phyloP scores from a whole-genome alignment of 1,140 invertebrate genomes.

The Ectropis grisescens region DNA sequence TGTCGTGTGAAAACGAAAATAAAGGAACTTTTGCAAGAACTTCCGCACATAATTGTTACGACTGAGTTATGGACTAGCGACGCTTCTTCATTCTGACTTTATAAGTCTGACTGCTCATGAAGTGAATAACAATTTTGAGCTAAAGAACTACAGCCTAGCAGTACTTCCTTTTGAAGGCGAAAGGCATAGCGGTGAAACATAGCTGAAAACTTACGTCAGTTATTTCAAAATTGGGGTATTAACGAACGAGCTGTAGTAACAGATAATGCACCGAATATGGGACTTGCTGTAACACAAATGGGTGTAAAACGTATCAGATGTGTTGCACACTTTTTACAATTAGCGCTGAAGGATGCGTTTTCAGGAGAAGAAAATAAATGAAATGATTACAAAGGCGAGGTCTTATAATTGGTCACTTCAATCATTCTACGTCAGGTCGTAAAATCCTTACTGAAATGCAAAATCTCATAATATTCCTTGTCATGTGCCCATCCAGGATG shows the following conservation, averaged over 20 bases:
- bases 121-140: conserved; percentile 3
- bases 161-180: conserved; percentile 5
- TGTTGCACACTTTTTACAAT: conserved; percentile 7
- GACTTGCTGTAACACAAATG: conserved; percentile 2
- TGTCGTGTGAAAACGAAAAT: conserved; percentile 2
- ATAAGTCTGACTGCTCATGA: conserved; percentile 5
- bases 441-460: neutral
- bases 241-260: conserved; percentile 1
- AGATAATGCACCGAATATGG: conserved; percentile 9
- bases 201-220: conserved; percentile 1
- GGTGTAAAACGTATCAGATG: conserved; percentile 6
- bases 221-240: too few species aligned
- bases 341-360: conserved; percentile 6
- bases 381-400: conserved; percentile 7
- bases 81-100: conserved; percentile 2
- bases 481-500: conserved; percentile 2
- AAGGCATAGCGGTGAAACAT: conserved; percentile 1
- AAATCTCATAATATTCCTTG: conserved; percentile 2
- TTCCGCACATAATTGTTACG: conserved; percentile 1
- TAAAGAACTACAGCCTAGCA: conserved; percentile 1
- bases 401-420: conserved; percentile 8
- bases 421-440: conserved; percentile 4
- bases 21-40: conserved; percentile 2
- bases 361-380: conserved; percentile 6
- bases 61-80: conserved; percentile 5